Conservation (phyloP, 2,888 invertebrate genomes). For the Cactoblastis cactorum region DNA sequence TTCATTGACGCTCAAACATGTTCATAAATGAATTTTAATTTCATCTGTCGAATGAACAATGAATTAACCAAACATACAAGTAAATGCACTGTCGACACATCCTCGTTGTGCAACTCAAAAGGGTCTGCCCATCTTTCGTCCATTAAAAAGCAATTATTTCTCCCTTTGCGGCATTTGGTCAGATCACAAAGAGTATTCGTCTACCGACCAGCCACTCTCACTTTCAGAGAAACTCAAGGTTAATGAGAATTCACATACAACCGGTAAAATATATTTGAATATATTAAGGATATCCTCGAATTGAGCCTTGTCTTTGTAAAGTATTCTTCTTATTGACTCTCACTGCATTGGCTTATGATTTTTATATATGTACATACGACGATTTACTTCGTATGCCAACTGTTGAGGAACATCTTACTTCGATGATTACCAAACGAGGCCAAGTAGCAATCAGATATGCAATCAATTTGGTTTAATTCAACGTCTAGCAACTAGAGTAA, state of each 20-base stretch:
- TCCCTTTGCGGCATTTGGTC: conserved; percentile 28
- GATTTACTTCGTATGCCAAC: background rate
- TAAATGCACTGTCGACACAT: background rate
- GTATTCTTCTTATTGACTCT: background rate
- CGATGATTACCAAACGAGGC: background rate
- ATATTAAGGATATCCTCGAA: conserved; percentile 9
- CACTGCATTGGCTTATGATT: background rate
- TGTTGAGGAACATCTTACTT: conserved; percentile 9
- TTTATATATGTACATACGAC: background rate
- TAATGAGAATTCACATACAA: conserved; percentile 5
- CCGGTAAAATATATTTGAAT: conserved; percentile 6
- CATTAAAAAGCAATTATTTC: conserved; percentile 49
- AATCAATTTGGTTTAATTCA: conserved; percentile 12
- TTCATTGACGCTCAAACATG: background rate
- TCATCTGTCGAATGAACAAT: background rate
- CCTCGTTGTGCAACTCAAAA: conserved; percentile 31
- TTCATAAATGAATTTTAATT: background rate
- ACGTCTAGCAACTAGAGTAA: conserved; percentile 3
- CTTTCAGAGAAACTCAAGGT: conserved; percentile 10
- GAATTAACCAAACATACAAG: background rate
- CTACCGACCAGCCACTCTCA: conserved; percentile 6
- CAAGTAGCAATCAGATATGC: conserved; percentile 14
- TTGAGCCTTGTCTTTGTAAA: background rate
- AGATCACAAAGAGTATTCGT: conserved; percentile 23
- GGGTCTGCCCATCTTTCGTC: conserved; percentile 23